Evolutionary conservation across 2,888 invertebrate species (phyloP), one percentile per base, ranked within the genome.

Genomic region (Lampropteryx suffumata): DNA sequence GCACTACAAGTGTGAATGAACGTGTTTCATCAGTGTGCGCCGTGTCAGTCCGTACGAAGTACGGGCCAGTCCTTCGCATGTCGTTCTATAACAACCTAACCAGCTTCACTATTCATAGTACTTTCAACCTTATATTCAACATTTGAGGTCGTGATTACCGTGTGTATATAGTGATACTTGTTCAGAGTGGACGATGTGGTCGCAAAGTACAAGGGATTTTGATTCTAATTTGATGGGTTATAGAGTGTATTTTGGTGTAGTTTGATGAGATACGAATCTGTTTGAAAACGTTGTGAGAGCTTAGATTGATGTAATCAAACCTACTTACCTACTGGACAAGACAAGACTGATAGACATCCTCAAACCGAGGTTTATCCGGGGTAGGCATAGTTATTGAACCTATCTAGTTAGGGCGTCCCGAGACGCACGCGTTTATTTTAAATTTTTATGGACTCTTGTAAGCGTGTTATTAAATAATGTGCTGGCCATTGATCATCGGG

Each of bases 21-120:
- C 77, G 76, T 11, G 34, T 71, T 83, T 79, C 82, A 74, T 77
- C 74, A 76, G 84, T 84, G 84, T 76, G 81, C 67, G 68, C 58
- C 67, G 88, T 89, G 73, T 85, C 89, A 89, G 76, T 61, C 87
- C 67, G 89, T 88, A 75, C 88, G 84, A 72, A 86, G 89, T 79
- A 89, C 89, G 84, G 75, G 78, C 76, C 62, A 27, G 36, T 67
- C 54, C 50, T 71, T 64, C 55, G 62, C 55, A 52, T 58, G 43
- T 62, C 62, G 57, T 64, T 59, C 49, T 48, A 61, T 55, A 83
- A 77, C 65, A 76, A 61, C 64, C 49, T 64, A 82, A 69, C 62
- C 49, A 47, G 55, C 52, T 47, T 57, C 40, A 21, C 13, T 8
- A 14, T 11, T 40, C n/a, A 12, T 3, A 12, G 35, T 37, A 37